Evolutionary conservation across 2,888 invertebrate species (phyloP), one percentile per base, ranked within the genome.

Genomic region (Oconnorella tubifera): DNA sequence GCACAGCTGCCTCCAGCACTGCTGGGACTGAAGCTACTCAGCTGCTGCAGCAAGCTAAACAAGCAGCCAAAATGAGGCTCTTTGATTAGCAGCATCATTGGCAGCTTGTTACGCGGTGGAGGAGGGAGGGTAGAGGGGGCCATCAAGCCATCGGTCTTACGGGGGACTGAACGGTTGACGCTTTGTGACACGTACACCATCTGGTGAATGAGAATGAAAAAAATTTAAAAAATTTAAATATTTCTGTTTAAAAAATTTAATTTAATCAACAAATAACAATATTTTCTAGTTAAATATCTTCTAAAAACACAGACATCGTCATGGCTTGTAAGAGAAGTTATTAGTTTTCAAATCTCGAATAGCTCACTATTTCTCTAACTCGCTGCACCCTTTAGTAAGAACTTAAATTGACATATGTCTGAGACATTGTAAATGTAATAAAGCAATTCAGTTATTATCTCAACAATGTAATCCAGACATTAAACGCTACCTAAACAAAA

Each of bases 121-220:
- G 93, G 91, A 2, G 92, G 91, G 76, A 93, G 87, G 72, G 90
- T 87, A 0, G 92, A 91, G 2, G 92, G 91, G 76, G 91, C 90
- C 77, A 92, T 91, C 61, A 88, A 84, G 77, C 87, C 87, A 73
- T 90, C 90, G 58, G 87, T 83, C 65, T 82, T 82, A 85, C 86
- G 72, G 83, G 86, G 73, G 2, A 85, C 76, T 14, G 40, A 19
- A 79, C 87, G 74, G 48, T 88, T 88, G 65, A 89, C 90, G 33
- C 94, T 92, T 78, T 93, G 86, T 0, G 93, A 94, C 62, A 94
- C 92, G 82, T 92, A 94, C 56, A 95, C 90, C 82, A 93, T 84
- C 89, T 90, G 81, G n/a, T n/a, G n/a, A n/a, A n/a, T n/a, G 19
- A 53, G 50, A n/a, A n/a, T n/a, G n/a, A n/a, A n/a, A n/a, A n/a